Evolutionary conservation across 92 coral and sea anemone genomes (phyloP), one percentile per base, ranked within the genome.

Genomic region (Palythoa caribaeorum): DNA sequence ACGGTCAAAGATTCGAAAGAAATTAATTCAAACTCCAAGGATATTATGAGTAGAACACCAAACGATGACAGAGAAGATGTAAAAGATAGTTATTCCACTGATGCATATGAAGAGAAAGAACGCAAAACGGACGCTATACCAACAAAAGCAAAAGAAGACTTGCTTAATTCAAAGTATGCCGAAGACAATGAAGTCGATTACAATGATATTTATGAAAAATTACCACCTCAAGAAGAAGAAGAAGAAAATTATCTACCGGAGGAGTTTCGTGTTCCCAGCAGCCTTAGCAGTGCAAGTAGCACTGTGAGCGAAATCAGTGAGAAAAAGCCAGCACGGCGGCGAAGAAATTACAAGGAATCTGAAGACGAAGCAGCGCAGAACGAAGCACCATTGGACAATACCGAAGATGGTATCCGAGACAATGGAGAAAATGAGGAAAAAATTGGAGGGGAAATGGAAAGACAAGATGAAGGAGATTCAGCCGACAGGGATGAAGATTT

Each of bases 141-240:
- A n/a, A 60, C 1, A 38, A 86, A 55, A 69, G 13, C 80, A 17
- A 40, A 73, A 5, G 60, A 13, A n/a, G 69, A 68, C 77, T 63
- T 53, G 62, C 48, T 86, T 37, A 87, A 75, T 68, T 55, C 77
- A 52, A 63, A 78, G 70, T 87, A 87, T 74, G 90, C 69, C 76
- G 85, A 87, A 6, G 90, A 87, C 51, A 77, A n/a, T 39, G 90
- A 87, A 51, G 71, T 77, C 7, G 44, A 87, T 78, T 71, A 87
- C 40, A 57, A 87, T 47, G 51, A 75, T 48, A 47, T 78, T 63
- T 87, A 73, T n/a, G 71, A 80, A 68, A 81, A 81, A 12, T 69
- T 65, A 53, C 86, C 76, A 10, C 48, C 86, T 14, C 19, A 28
- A 40, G 86, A 20, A 15, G 86, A 66, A 14, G 76, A 81, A 37